Conservation (phyloP, 2,888 invertebrate species). For the Norana najaformis region DNA sequence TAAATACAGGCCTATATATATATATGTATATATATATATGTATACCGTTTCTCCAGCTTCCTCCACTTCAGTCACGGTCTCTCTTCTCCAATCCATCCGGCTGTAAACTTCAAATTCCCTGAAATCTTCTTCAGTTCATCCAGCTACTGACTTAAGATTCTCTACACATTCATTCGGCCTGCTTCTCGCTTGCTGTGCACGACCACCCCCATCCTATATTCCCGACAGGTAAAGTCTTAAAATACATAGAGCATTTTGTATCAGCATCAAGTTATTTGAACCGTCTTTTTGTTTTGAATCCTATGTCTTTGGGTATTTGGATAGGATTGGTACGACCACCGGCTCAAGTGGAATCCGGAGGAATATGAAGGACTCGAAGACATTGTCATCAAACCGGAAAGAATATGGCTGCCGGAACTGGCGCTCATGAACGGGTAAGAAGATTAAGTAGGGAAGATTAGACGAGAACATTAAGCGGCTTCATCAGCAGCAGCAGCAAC, state of each 20-base stretch:
- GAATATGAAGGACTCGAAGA: constrained; percentile 41
- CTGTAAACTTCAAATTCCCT: too few species aligned
- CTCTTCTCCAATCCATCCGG: too few species aligned
- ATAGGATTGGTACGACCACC: constrained; percentile 45
- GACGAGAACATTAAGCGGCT: neutral
- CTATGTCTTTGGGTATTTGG: neutral
- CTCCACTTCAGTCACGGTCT: too few species aligned
- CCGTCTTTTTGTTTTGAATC: neutral
- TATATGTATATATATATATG: neutral
- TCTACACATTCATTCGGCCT: too few species aligned
- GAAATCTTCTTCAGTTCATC: too few species aligned
- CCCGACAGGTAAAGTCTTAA: too few species aligned
- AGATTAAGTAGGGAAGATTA: neutral
- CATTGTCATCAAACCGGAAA: constrained; percentile 43
- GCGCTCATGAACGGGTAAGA: constrained; percentile 31
- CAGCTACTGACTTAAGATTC: too few species aligned
- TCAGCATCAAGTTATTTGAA: neutral
- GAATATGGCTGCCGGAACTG: constrained; percentile 48
- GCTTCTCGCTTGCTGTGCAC: too few species aligned
- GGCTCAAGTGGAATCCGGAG: constrained; percentile 42
- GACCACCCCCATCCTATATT: too few species aligned
- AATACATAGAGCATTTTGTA: neutral
- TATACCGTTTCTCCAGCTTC: too few species aligned
- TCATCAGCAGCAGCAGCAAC: neutral
- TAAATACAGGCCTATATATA: neutral